phyloP scores from a whole-genome alignment of 2,797 vertebrate species.

The Chaenodraco wilsoni region DNA sequence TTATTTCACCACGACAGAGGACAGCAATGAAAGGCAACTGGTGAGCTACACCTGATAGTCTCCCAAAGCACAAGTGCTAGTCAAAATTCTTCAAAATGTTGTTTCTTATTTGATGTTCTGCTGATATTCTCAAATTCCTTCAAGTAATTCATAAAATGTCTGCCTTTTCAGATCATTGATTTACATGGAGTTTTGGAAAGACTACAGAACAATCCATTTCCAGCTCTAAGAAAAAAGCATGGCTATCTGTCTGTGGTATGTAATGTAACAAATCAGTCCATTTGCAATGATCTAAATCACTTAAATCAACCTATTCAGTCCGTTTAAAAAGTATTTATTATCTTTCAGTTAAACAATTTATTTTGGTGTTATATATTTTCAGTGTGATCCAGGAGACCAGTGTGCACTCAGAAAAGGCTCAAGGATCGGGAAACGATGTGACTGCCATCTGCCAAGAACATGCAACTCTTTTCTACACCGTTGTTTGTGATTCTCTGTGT shows the following conservation, averaged over 20 bases:
- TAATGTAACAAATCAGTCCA: slow-evolving; percentile 10
- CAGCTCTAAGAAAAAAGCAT: slow-evolving; percentile 69
- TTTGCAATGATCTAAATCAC: not conserved
- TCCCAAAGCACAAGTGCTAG: not conserved
- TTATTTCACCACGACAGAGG: slow-evolving; percentile 60
- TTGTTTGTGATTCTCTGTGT: slow-evolving; percentile 77
- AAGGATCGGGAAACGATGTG: slow-evolving; percentile 84
- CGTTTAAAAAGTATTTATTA: not conserved
- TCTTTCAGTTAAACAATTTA: not conserved
- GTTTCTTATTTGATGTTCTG: not conserved
- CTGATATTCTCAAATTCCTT: not conserved
- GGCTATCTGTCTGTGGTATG: slow-evolving; percentile 71
- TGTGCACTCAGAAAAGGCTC: slow-evolving; percentile 84
- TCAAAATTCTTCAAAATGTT: not conserved
- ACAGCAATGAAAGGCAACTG: slow-evolving; percentile 73
- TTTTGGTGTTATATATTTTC: slow-evolving; percentile 23
- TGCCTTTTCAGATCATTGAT: slow-evolving; percentile 70
- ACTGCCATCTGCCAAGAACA: slow-evolving; percentile 79
- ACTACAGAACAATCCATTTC: slow-evolving; percentile 72
- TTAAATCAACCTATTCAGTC: not conserved
- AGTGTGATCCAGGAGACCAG: slow-evolving; percentile 80
- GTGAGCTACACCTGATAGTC: slow-evolving; percentile 59
- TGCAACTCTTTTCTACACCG: slow-evolving; percentile 83
- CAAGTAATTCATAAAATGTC: not conserved
- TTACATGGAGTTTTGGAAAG: slow-evolving; percentile 74